A percentile compares a stretch with the other conserved stretches of the same genome.
Evolutionary conservation across 92 coral and sea anemone species (phyloP).

Genomic region (Pocillopora grandis): DNA sequence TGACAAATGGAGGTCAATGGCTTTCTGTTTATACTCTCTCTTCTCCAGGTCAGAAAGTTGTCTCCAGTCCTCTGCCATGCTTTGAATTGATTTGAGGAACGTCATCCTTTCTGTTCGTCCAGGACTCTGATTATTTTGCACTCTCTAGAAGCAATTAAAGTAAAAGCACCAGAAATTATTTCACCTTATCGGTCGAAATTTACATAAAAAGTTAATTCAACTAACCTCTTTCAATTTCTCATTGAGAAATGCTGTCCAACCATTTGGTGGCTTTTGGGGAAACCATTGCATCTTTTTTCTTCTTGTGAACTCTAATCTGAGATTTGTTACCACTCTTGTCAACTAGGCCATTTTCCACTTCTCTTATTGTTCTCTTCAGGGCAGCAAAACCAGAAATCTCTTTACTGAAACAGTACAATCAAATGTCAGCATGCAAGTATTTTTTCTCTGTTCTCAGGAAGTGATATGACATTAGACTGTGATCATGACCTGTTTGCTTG

Average conservation of each 20-base stretch:
- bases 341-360: constrained; percentile 1
- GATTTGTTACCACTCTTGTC: neutral
- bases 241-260: constrained; percentile 9
- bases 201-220: neutral
- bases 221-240: neutral
- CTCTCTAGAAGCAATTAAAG: constrained; percentile 6
- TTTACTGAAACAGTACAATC: neutral
- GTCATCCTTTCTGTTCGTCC: constrained; percentile 20
- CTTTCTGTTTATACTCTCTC: constrained; percentile 11
- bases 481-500: neutral
- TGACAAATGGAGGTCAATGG: neutral
- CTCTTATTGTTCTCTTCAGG: constrained; percentile 23
- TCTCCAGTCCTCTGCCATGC: constrained; percentile 4
- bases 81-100: constrained; percentile 5
- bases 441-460: neutral
- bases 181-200: neutral
- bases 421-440: neutral
- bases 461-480: neutral
- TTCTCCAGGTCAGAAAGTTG: constrained; percentile 17
- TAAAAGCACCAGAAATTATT: neutral
- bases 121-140: constrained; percentile 21
- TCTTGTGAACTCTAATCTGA: neutral
- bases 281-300: constrained; percentile 7
- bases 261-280: constrained; percentile 16
- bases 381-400: constrained; percentile 24